Percentiles rank a stretch among this genome's conserved stretches.
Conservation (phyloP, 2,113 vertebrate genomes). For the Numenius arquata region DNA sequence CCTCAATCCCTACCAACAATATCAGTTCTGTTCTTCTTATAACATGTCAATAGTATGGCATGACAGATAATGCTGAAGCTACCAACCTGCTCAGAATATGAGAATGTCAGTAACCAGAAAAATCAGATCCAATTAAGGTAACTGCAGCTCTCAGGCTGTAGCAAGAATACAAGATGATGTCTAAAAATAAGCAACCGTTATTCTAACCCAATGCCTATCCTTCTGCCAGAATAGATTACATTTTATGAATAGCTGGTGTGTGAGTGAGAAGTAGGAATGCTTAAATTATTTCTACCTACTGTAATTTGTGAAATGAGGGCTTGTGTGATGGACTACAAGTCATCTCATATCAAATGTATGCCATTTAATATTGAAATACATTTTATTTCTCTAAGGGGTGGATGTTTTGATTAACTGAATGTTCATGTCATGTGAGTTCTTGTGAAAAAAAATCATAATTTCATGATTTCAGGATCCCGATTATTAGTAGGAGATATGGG, state of each 20-base stretch:
- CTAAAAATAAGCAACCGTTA: slow-evolving; percentile 47
- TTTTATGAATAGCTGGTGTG: background rate
- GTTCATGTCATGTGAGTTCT: background rate
- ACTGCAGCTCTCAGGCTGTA: background rate
- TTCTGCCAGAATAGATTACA: slow-evolving; percentile 7
- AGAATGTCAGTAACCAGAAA: slow-evolving; percentile 25
- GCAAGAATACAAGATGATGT: background rate
- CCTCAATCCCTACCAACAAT: background rate
- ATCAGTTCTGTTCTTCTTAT: background rate
- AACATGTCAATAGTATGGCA: background rate
- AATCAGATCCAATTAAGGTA: slow-evolving; percentile 20
- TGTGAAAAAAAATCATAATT: background rate
- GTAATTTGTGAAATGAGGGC: background rate
- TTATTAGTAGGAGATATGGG: background rate
- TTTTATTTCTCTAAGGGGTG: background rate
- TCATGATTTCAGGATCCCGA: background rate
- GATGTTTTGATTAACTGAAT: background rate
- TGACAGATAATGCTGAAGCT: slow-evolving; percentile 30
- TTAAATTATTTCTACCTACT: background rate
- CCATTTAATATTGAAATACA: background rate
- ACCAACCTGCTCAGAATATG: background rate
- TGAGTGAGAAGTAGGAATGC: background rate
- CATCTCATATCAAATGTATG: background rate
- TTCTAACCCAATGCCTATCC: background rate
- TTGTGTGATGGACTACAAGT: background rate